Base-by-base conservation (phyloP, 2,113 vertebrate genomes). In the Tychaedon coryphoeus region DNA sequence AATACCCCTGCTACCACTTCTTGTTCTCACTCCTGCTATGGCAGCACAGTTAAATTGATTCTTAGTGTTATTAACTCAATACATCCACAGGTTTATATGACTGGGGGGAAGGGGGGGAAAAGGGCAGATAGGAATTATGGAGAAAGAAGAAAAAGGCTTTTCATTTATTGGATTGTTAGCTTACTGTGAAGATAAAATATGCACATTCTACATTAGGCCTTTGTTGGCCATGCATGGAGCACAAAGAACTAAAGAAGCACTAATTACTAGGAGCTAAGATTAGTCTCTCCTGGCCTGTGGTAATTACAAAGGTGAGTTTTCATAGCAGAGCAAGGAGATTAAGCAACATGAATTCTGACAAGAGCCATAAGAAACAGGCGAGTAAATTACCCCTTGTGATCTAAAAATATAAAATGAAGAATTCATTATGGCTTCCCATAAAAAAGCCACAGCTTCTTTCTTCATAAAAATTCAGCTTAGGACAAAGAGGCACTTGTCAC, bases 271-370 rank as follows among this genome's bases (percentile, higher is more conserved):
- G 51, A 96, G 79, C 64, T 76, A 54, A 78, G 62, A 96, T 94
- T 88, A 94, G 82, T 56, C 61, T 88, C 34, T 88, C 66, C 53
- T 58, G 71, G 80, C 50, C 74, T 36, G 19, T 24, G 51, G 74
- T 83, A 96, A 96, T 95, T 24, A 93, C 5, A 22, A 94, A 94
- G 93, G 64, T 96, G 74, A 83, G 85, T 79, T 92, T 96, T 80
- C 94, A 93, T 58, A 92, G 85, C 31, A 7, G 56, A 73, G 71
- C 62, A 74, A 43, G 34, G 72, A 91, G 78, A 93, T 96, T 67
- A 92, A 71, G 67, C 85, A 76, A 90, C 42, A 34, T 9, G 74
- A 90, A 93, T 90, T 65, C 78, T 65, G 15, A 88, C 60, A 92
- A 77, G 20, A 96, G 40, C 50, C 10, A 0, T 42, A 73, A 47